A percentile compares a stretch with the other conserved stretches of the same genome.
These are phyloP conservation scores for Anolis apletophallus DNA, from an alignment of 2,797 vertebrate genomes.

Conservation along the genomic window DNA sequence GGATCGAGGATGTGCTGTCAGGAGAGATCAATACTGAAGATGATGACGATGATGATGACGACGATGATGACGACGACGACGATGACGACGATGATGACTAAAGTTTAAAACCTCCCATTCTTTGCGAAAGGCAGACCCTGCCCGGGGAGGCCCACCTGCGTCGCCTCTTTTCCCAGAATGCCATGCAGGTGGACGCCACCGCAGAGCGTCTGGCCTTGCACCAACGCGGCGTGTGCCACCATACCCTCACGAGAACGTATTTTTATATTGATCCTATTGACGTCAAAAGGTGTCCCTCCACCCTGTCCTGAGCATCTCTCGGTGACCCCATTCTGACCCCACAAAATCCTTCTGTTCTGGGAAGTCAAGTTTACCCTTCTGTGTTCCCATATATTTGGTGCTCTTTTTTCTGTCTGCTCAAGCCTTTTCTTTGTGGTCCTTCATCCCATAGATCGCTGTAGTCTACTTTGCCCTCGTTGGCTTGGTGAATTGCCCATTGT, in stretches of 20 bases:
- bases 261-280: slow-evolving; percentile 60
- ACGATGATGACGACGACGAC: slow-evolving; percentile 75
- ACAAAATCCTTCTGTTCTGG: too few species aligned
- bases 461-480: too few species aligned
- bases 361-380: too few species aligned
- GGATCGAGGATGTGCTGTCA: slow-evolving; percentile 89
- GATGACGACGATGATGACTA: slow-evolving; percentile 78
- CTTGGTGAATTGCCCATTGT: background rate
- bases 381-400: too few species aligned
- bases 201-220: background rate
- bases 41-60: slow-evolving; percentile 80
- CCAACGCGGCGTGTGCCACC: background rate
- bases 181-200: background rate
- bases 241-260: slow-evolving; percentile 30
- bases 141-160: background rate
- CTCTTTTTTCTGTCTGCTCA: too few species aligned
- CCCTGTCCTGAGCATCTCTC: background rate
- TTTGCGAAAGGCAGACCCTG: background rate
- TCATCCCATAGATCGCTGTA: background rate
- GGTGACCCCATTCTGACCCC: background rate
- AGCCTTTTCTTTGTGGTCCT: background rate
- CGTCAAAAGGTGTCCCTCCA: slow-evolving; percentile 8
- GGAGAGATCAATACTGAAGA: slow-evolving; percentile 90
- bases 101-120: slow-evolving; percentile 29
- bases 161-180: background rate